Evolutionary conservation across 1,140 invertebrate species (phyloP).

Genomic region (Augochlora pura): DNA sequence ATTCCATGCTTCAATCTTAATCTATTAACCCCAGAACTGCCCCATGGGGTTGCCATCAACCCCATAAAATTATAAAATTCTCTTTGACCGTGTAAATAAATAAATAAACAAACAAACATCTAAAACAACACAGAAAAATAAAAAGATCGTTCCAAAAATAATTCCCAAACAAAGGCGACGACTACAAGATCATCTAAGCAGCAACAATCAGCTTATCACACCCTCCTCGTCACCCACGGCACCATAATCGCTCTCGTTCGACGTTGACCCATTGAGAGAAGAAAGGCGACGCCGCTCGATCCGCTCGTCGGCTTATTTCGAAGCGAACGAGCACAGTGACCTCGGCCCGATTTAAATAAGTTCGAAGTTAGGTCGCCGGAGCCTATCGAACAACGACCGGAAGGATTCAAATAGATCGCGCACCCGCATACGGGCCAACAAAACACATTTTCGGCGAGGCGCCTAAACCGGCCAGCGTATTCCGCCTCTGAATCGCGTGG

Average conservation of each 20-base stretch:
- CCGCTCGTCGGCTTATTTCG: constrained; percentile 1
- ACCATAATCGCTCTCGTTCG: not conserved
- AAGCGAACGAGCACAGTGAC: constrained; percentile 26
- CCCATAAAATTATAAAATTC: no score
- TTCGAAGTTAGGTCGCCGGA: constrained; percentile 19
- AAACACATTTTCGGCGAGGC: constrained; percentile 23
- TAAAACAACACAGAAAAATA: no score
- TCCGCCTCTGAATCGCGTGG: not conserved
- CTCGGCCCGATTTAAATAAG: constrained; percentile 44
- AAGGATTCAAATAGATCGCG: constrained; percentile 52
- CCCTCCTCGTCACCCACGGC: no score
- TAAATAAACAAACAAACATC: no score
- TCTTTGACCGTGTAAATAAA: no score
- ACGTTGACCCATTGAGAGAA: not conserved
- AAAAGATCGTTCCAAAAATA: no score
- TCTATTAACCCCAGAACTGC: no score
- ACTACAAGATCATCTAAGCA: no score
- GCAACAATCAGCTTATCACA: no score
- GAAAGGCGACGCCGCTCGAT: not conserved
- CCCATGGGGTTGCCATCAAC: no score
- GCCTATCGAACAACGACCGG: constrained; percentile 24
- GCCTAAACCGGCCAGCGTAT: not conserved
- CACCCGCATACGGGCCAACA: constrained; percentile 28
- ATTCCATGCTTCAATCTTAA: no score
- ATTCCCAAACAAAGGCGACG: no score